These are phyloP conservation scores for Gnathonemus echidnorhynchus DNA, from an alignment of 2,113 vertebrate genomes.

Conservation along the genomic window DNA sequence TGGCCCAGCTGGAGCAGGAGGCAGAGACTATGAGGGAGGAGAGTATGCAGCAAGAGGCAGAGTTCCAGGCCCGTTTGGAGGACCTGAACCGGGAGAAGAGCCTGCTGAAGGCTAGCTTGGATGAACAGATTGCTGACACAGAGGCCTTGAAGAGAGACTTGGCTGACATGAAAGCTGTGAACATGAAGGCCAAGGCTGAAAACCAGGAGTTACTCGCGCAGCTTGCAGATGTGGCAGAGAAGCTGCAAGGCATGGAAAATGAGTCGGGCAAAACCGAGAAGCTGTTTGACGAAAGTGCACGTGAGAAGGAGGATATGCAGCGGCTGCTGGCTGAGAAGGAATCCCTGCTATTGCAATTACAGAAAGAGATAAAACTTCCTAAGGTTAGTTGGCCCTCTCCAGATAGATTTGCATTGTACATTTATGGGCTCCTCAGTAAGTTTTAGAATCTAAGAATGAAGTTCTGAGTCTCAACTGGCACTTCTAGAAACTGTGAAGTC, in stretches of 20 bases:
- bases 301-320: slow-evolving; percentile 54
- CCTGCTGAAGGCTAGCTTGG: slow-evolving; percentile 63
- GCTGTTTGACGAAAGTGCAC: slow-evolving; percentile 26
- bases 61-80: slow-evolving; percentile 59
- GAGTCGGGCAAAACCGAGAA: slow-evolving; percentile 29
- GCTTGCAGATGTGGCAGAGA: slow-evolving; percentile 51
- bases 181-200: slow-evolving; percentile 68
- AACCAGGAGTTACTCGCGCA: slow-evolving; percentile 64
- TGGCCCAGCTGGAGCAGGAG: slow-evolving; percentile 50
- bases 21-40: slow-evolving; percentile 58
- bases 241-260: slow-evolving; percentile 51
- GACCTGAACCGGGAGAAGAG: slow-evolving; percentile 66
- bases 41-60: slow-evolving; percentile 43
- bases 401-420: not conserved
- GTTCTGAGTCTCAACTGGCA: not conserved
- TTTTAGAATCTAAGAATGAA: not conserved
- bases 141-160: slow-evolving; percentile 69
- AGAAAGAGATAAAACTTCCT: slow-evolving; percentile 62
- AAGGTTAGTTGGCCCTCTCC: slow-evolving; percentile 67
- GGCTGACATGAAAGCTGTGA: slow-evolving; percentile 63
- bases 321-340: slow-evolving; percentile 71
- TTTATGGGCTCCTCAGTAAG: not conserved
- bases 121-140: slow-evolving; percentile 63
- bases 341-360: slow-evolving; percentile 61
- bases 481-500: not conserved